These are phyloP conservation scores for Drosophila jambulina DNA, from an alignment of 1,140 invertebrate species.

Conservation along the genomic window DNA sequence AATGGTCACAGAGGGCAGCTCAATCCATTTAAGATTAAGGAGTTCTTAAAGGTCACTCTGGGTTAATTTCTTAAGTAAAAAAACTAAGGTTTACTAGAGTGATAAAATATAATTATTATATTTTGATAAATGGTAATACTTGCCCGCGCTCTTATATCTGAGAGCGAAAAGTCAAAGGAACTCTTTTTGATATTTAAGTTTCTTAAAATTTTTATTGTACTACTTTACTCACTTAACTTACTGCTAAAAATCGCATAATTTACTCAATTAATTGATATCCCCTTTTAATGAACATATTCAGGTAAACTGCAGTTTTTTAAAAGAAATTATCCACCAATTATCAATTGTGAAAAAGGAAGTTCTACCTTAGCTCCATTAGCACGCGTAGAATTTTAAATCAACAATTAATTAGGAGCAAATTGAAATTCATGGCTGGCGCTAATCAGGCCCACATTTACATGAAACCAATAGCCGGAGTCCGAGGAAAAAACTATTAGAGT, in stretches of 20 bases:
- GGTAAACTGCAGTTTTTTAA: background rate
- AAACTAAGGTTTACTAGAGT: no score
- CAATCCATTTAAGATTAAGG: background rate
- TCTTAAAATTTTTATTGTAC: background rate
- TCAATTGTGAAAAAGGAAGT: background rate
- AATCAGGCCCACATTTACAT: conserved; percentile 77
- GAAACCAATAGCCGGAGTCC: conserved; percentile 60
- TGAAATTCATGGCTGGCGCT: conserved; percentile 76
- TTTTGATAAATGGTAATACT: background rate
- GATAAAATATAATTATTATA: background rate
- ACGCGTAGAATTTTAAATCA: conserved; percentile 69
- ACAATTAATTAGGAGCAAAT: conserved; percentile 79
- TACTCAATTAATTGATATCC: background rate
- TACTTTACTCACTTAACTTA: background rate
- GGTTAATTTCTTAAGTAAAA: background rate
- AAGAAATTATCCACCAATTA: conserved; percentile 6
- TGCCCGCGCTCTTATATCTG: no score
- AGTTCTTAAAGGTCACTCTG: background rate
- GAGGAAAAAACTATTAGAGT: conserved; percentile 69
- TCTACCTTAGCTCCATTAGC: conserved; percentile 22
- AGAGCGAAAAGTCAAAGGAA: no score
- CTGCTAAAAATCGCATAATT: background rate
- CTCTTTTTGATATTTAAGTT: background rate
- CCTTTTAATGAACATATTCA: background rate
- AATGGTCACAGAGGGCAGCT: background rate